Conservation (phyloP, 2,888 invertebrate species). For the Trissoscelio sp. region DNA sequence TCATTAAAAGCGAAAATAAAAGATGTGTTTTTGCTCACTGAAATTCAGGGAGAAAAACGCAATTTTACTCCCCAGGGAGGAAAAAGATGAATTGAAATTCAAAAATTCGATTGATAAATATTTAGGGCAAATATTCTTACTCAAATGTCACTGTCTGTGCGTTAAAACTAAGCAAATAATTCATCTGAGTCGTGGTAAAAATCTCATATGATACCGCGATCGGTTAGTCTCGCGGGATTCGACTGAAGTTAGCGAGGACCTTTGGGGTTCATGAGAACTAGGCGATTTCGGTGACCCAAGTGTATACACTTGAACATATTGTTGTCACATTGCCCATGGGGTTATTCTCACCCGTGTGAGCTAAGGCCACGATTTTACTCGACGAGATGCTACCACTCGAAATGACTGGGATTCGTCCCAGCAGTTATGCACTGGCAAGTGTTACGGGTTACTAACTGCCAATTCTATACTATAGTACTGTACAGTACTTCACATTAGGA, state of each 20-base stretch:
- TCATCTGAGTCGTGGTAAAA: constrained; percentile 63
- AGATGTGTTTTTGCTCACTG: too few relatives aligned
- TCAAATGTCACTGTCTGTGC: not conserved
- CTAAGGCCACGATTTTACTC: constrained; percentile 62
- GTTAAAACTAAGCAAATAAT: constrained; percentile 19
- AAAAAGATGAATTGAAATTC: too few relatives aligned
- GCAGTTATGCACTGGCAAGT: too few relatives aligned
- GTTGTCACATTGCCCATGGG: constrained; percentile 77
- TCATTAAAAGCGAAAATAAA: too few relatives aligned
- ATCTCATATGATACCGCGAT: constrained; percentile 82
- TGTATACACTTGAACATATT: constrained; percentile 81
- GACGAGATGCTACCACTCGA: constrained; percentile 36
- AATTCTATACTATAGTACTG: too few relatives aligned
- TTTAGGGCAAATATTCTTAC: too few relatives aligned
- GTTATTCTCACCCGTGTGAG: constrained; percentile 75
- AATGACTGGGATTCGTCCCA: too few relatives aligned
- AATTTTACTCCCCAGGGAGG: too few relatives aligned
- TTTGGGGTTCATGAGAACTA: constrained; percentile 1
- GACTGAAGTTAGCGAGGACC: not conserved
- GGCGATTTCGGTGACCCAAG: constrained; percentile 66
- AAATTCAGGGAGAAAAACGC: too few relatives aligned
- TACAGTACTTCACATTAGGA: too few relatives aligned
- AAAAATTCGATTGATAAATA: too few relatives aligned
- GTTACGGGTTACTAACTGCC: constrained; percentile 77
- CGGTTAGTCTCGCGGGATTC: constrained; percentile 75